Base-by-base conservation (phyloP, 2,113 vertebrate species). In the Poeciliopsis occidentalis region DNA sequence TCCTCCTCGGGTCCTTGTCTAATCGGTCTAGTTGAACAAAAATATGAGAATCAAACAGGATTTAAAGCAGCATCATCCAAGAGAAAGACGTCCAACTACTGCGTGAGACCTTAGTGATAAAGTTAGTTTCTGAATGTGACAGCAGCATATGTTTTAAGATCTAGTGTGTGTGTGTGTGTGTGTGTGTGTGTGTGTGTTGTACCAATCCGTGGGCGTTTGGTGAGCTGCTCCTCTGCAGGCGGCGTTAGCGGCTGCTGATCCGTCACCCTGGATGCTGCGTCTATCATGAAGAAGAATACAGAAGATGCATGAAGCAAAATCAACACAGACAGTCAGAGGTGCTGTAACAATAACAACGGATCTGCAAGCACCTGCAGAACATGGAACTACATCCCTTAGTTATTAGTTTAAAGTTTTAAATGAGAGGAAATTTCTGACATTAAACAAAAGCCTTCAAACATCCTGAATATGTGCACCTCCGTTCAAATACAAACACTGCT, bases 161-260 rank as follows among this genome's bases (percentile, higher is more conserved):
- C 30, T 44, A 29, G n/a, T 27, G 27, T 22, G 60, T 30, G 11
- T 67, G 34, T 13, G 30, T 31, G 30, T 29, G 30, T 31, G 30
- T 4, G 30, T 31, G 30, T 31, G 30, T 31, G n/a, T 27, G 27
- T 22, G 60, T 30, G 11, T 67, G 34, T 13, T 67, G 15, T 87
- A 92, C 91, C 91, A 22, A 90, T 85, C 7, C 88, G 80, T n/a
- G 83, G 88, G 1, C 86, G 86, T 79, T 92, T 92, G 66, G 63
- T 57, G 7, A 71, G 67, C 32, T 73, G 80, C 32, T 67, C 54
- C 26, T 85, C 82, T 29, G 47, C 64, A 32, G 22, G 39, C 0
- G 22, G 19, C 0, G 24, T 57, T 13, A 75, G 1, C 0, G 24
- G 30, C 32, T 60, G 71, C 60, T 51, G 47, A 11, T 51, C 60